Evolutionary conservation across 2,888 invertebrate genomes (phyloP), one percentile per base, ranked within the genome.

Genomic region (Mythimna lalbum): DNA sequence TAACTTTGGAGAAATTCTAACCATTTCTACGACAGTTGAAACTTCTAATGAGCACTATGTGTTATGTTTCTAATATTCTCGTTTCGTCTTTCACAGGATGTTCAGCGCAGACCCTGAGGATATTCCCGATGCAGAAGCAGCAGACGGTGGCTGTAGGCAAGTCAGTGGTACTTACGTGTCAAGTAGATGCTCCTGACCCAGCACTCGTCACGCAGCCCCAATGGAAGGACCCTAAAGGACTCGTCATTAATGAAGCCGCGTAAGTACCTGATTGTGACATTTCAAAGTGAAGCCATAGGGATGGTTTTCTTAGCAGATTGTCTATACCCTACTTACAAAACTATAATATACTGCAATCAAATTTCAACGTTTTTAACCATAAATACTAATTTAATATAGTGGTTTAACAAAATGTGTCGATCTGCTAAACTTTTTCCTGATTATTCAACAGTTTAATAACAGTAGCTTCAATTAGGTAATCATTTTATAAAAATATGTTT

Each of bases 101-200:
- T 81, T 89, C 93, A 64, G 91, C 89, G 4, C 96, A 97, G 82
- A 93, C 92, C 47, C 92, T 98, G 87, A 97, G 97, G 92, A 98
- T 98, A 87, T 96, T 97, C 83, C 98, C 98, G 17, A 96, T 94
- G 81, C 97, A 97, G 85, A 96, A 97, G 69, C 96, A 97, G 69
- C 97, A 98, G 90, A 97, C 97, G 19, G 98, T 97, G 83, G 97
- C 98, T 0, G 97, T 98, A 17, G 98, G 98, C 63, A 97, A 97
- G 87, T 97, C 97, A 53, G 96, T 98, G 70, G 97, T 98, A 63
- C 95, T 98, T 80, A 98, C 98, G 7, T 98, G 98, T 90, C 97
- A 97, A 84, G 97, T 98, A 6, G 97, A 96, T 63, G 98, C 97
- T 2, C 96, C 97, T 0, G 97, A 98, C 86, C 96, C 97, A 3